phyloP scores from a whole-genome alignment of 2,797 vertebrate species.

The Pangasius macronema region DNA sequence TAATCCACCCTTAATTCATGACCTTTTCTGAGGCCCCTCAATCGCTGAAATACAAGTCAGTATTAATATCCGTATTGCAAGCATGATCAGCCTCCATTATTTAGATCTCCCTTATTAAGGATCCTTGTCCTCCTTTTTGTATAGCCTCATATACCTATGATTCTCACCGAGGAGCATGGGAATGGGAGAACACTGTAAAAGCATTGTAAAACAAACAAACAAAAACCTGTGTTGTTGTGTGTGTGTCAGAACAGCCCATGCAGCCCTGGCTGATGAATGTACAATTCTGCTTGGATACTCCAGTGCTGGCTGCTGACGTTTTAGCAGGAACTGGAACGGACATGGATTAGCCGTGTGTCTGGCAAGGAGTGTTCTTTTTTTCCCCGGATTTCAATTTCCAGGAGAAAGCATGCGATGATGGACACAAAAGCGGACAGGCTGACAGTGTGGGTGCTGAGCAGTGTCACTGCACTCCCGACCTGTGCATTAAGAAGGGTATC shows the following conservation, averaged over 20 bases:
- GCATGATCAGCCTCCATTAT: conserved; percentile 50
- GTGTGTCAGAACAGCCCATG: conserved; percentile 22
- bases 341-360: conserved; percentile 44
- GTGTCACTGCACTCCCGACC: conserved; percentile 50
- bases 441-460: conserved; percentile 51
- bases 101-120: conserved; percentile 54
- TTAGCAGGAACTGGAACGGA: conserved; percentile 45
- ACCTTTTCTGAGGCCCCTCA: conserved; percentile 47
- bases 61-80: conserved; percentile 56
- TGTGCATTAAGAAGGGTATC: conserved; percentile 49
- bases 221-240: conserved; percentile 19
- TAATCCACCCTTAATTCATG: conserved; percentile 57
- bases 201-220: neutral
- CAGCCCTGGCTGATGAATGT: conserved; percentile 22
- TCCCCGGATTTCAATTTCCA: conserved; percentile 48
- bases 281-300: conserved; percentile 44
- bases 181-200: neutral
- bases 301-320: conserved; percentile 40
- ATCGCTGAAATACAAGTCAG: conserved; percentile 50
- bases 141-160: conserved; percentile 48
- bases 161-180: neutral
- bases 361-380: conserved; percentile 44
- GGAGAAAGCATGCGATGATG: conserved; percentile 47
- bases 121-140: conserved; percentile 38
- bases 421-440: conserved; percentile 53